Base-by-base conservation (phyloP, 2,888 invertebrate species). In the Heliconius sara region DNA sequence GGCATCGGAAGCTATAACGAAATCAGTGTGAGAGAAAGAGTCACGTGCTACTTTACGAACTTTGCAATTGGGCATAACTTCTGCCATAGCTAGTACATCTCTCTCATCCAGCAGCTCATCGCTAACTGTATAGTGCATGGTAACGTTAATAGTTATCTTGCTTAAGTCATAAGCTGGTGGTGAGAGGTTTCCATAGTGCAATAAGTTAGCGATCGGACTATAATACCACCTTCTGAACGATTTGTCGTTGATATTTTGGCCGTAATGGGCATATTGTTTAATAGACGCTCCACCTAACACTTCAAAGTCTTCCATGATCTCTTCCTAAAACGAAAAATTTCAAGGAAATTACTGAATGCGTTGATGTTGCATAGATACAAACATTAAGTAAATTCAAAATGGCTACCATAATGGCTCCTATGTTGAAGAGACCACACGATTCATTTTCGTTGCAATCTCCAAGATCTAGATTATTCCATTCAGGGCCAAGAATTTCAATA, bases 251-350 rank as follows among this genome's bases (percentile, higher is more conserved):
- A 87, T 84, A 66, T 86, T 86, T 75, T 88, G 88, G 10, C 87
- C 88, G 65, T 78, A 86, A 81, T 87, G 87, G 1, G 85, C 86
- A 65, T 85, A 77, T 81, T 86, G 86, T 30, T 87, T 88, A 3
- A 85, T 66, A 7, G 88, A 80, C 0, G 85, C 84, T 22, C 86
- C 86, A 22, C 83, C 83, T 19, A 83, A 47, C 3, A 82, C 25
- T 63, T 82, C 83, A 3, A 80, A 70, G 3, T 34, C 34, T 27
- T 57, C 67, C 27, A 81, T 91, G 91, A 81, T 57, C 0, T 60
- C 34, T 39, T 27, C 22, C 82, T 82, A 76, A 68, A 78, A 66
- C 34, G 27, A 39, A 65, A 25, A 39, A n/a, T 43, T 65, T 52
- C 7, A 67, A 3, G 9, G 10, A 30, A 39, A 66, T 76, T n/a